Evolutionary conservation across 2,113 vertebrate genomes (phyloP).

Genomic region (Pogonocichla stellata): DNA sequence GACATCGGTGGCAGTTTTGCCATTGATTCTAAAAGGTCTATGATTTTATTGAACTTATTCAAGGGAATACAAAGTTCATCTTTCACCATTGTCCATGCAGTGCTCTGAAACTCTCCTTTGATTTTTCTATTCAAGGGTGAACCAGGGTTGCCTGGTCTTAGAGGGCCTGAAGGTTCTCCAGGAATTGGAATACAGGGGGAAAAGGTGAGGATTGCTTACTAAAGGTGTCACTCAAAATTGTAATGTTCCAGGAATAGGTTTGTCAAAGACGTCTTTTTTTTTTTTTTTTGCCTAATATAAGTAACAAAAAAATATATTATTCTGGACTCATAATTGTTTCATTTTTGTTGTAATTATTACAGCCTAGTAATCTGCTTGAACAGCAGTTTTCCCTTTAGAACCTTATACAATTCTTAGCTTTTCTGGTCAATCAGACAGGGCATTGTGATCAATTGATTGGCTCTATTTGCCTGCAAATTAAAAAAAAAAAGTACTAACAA

Average conservation of each 20-base stretch:
- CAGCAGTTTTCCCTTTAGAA: not conserved
- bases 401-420: not conserved
- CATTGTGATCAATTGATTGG: not conserved
- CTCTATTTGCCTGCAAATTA: not conserved
- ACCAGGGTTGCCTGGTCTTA: conserved; percentile 79
- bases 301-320: not conserved
- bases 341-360: not conserved
- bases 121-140: conserved; percentile 77
- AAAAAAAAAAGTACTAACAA: not conserved
- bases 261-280: not conserved
- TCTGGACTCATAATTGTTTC: not conserved
- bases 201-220: conserved; percentile 76
- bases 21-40: not conserved
- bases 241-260: not conserved
- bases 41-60: not conserved
- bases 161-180: conserved; percentile 81
- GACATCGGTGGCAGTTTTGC: not conserved
- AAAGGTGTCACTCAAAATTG: not conserved
- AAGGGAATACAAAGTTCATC: not conserved
- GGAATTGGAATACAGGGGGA: conserved; percentile 86
- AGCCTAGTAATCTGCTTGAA: not conserved
- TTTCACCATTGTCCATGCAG: not conserved
- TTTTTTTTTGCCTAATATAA: not conserved
- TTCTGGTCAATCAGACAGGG: not conserved
- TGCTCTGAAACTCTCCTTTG: not conserved